A percentile compares a stretch with the other conserved stretches of the same genome.
Conservation (phyloP, 2,113 vertebrate genomes). For the Psittacara wagleri region DNA sequence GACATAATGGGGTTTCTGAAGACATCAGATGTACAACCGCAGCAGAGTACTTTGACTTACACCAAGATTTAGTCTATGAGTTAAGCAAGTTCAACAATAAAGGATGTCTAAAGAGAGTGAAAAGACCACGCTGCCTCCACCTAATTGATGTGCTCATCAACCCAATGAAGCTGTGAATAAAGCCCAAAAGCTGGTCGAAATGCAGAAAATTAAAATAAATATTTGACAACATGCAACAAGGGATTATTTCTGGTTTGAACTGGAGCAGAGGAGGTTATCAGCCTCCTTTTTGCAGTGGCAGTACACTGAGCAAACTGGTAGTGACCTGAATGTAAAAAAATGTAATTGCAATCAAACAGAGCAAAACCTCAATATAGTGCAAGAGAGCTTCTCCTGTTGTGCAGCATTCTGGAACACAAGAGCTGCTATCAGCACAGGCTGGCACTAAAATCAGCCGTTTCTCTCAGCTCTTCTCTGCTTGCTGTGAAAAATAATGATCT, state of each 20-base stretch:
- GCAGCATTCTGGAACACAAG: slow-evolving; percentile 5
- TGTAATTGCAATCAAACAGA: background rate
- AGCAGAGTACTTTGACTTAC: background rate
- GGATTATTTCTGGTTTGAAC: background rate
- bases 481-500: slow-evolving; percentile 73
- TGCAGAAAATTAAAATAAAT: background rate
- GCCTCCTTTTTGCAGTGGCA: background rate
- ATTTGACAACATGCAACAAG: background rate
- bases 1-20: background rate
- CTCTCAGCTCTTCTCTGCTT: slow-evolving; percentile 26
- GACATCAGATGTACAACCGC: background rate
- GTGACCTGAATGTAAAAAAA: background rate
- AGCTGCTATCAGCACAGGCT: background rate
- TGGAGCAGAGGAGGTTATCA: background rate
- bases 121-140: accelerated
- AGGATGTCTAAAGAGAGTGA: background rate
- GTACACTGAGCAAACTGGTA: background rate
- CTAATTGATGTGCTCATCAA: background rate
- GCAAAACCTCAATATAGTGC: background rate
- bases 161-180: background rate
- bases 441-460: slow-evolving; percentile 12
- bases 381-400: background rate
- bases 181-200: background rate
- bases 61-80: background rate
- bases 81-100: background rate